Conservation (phyloP, 2,797 vertebrate genomes). For the Neosilurus mollespiculum region DNA sequence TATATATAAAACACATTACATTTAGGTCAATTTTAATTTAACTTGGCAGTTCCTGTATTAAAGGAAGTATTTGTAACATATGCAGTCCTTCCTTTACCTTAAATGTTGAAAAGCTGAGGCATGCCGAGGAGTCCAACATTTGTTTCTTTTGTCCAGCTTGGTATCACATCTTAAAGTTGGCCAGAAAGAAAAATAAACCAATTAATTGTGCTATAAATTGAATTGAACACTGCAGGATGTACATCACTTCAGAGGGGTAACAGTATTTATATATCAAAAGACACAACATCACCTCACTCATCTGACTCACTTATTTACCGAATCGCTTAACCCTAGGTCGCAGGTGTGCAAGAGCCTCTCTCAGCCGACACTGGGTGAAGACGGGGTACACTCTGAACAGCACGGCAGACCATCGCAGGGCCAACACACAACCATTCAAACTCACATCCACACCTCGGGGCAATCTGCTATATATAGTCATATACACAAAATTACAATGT, state of each 20-base stretch:
- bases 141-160: not conserved
- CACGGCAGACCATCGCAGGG: no score
- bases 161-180: not conserved
- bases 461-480: no score
- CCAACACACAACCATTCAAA: no score
- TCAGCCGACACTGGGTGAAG: no score
- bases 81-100: not conserved
- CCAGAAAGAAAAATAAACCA: not conserved
- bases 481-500: no score
- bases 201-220: not conserved
- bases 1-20: not conserved
- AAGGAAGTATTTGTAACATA: not conserved
- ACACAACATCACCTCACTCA: no score
- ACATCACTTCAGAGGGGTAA: not conserved
- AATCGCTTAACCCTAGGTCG: no score
- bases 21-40: not conserved
- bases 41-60: not conserved
- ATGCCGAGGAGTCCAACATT: not conserved
- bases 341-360: no score
- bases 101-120: not conserved
- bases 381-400: no score
- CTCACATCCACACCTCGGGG: no score
- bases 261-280: no score
- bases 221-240: not conserved
- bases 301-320: no score